These are phyloP conservation scores for Sphaerophoria taeniata DNA, from an alignment of 2,888 invertebrate genomes.

Conservation along the genomic window DNA sequence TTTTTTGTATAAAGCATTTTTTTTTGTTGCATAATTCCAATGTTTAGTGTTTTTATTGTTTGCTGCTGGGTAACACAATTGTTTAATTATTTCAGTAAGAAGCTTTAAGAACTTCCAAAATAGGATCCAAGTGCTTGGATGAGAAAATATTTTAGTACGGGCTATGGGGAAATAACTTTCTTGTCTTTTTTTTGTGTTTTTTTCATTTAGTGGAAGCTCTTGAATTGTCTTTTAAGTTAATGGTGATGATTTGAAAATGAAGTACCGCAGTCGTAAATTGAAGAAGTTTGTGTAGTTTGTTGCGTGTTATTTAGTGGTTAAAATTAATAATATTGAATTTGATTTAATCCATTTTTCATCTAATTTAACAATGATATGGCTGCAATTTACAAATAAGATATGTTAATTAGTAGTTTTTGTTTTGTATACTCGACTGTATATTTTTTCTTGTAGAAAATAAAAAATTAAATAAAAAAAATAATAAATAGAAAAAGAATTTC, in stretches of 20 bases:
- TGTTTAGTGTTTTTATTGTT: constrained; percentile 40
- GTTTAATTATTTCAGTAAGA: constrained; percentile 39
- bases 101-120: constrained; percentile 67
- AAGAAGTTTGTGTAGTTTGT: constrained; percentile 4
- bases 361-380: constrained; percentile 74
- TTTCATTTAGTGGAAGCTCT: constrained; percentile 70
- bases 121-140: constrained; percentile 30
- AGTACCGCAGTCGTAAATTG: constrained; percentile 63
- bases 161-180: constrained; percentile 47
- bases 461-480: constrained; percentile 3
- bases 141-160: constrained; percentile 12
- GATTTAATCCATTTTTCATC: constrained; percentile 57
- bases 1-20: constrained; percentile 52
- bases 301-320: constrained; percentile 35
- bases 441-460: constrained; percentile 31
- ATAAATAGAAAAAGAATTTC: constrained; percentile 1
- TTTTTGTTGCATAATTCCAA: constrained; percentile 53
- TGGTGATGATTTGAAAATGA: constrained; percentile 13
- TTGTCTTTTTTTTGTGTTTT: constrained; percentile 33
- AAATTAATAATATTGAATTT: constrained; percentile 15
- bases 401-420: constrained; percentile 64
- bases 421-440: constrained; percentile 65
- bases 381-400: constrained; percentile 74
- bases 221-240: constrained; percentile 58
- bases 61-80: constrained; percentile 38